Evolutionary conservation across 2,888 invertebrate species (phyloP).

Genomic region (Leucophenga maculata): DNA sequence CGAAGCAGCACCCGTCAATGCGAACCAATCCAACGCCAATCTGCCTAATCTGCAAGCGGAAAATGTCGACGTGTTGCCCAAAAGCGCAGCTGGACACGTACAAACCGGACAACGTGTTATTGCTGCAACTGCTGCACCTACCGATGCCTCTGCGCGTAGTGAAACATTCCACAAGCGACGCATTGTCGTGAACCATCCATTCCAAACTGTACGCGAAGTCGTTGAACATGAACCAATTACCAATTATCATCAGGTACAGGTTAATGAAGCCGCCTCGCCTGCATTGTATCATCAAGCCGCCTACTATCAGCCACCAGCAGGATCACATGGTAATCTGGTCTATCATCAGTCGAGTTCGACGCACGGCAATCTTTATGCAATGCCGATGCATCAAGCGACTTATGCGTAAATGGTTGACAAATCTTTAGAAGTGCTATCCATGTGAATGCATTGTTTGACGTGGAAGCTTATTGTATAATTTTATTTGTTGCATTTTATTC

Average conservation of each 20-base stretch:
- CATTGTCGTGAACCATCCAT: conserved; percentile 77
- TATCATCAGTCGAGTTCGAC: conserved; percentile 47
- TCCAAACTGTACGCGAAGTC: conserved; percentile 77
- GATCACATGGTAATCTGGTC: conserved; percentile 58
- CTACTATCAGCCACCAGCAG: conserved; percentile 55
- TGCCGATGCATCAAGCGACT: neutral
- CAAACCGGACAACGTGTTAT: conserved; percentile 74
- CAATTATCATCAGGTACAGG: conserved; percentile 75
- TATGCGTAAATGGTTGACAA: too few species aligned
- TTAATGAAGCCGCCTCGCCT: conserved; percentile 74
- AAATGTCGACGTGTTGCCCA: conserved; percentile 64
- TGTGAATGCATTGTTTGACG: too few species aligned
- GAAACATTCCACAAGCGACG: conserved; percentile 76
- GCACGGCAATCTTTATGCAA: conserved; percentile 49
- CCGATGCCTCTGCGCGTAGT: conserved; percentile 73
- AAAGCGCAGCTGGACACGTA: conserved; percentile 70
- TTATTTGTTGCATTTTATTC: conserved; percentile 11
- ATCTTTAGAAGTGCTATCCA: too few species aligned
- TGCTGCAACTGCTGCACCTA: conserved; percentile 75
- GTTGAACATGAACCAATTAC: conserved; percentile 77
- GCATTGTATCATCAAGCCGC: conserved; percentile 57
- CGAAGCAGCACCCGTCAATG: conserved; percentile 61
- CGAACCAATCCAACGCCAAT: conserved; percentile 1
- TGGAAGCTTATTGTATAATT: neutral
- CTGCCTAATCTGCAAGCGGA: conserved; percentile 41